Evolutionary conservation across 2,797 vertebrate genomes (phyloP).

Genomic region (Notoglanidium macrostoma): DNA sequence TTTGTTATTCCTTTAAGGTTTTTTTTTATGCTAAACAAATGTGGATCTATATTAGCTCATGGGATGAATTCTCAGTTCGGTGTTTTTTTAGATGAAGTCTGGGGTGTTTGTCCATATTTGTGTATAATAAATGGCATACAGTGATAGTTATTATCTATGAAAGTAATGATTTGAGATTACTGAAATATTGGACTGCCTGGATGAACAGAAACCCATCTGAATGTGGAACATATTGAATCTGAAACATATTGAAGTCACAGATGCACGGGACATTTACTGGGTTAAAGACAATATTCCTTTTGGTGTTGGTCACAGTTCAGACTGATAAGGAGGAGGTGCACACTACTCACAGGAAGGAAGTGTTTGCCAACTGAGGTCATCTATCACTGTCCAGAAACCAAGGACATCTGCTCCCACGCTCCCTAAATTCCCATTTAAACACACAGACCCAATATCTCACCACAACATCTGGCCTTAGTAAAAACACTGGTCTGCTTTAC

Average conservation of each 20-base stretch:
- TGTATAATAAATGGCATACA: slow-evolving; percentile 10
- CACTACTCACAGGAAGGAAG: slow-evolving; percentile 61
- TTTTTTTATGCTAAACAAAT: background rate
- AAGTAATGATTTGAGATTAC: background rate
- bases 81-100: background rate
- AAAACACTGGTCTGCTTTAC: slow-evolving; percentile 48
- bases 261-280: background rate
- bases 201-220: background rate
- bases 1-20: background rate
- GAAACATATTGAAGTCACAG: background rate
- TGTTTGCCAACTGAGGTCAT: slow-evolving; percentile 61
- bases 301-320: background rate
- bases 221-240: background rate
- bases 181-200: background rate
- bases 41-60: background rate
- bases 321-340: slow-evolving; percentile 14
- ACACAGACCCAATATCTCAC: slow-evolving; percentile 52
- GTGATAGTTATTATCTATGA: slow-evolving; percentile 8
- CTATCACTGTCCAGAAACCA: slow-evolving; percentile 49
- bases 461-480: slow-evolving; percentile 71
- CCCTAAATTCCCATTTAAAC: slow-evolving; percentile 44
- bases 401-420: slow-evolving; percentile 47
- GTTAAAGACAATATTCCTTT: background rate
- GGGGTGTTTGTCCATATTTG: slow-evolving; percentile 2
- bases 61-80: background rate